Percentiles rank a stretch among this genome's conserved stretches.
phyloP scores from a whole-genome alignment of 2,888 invertebrate genomes.

The Dryobotodes eremita region DNA sequence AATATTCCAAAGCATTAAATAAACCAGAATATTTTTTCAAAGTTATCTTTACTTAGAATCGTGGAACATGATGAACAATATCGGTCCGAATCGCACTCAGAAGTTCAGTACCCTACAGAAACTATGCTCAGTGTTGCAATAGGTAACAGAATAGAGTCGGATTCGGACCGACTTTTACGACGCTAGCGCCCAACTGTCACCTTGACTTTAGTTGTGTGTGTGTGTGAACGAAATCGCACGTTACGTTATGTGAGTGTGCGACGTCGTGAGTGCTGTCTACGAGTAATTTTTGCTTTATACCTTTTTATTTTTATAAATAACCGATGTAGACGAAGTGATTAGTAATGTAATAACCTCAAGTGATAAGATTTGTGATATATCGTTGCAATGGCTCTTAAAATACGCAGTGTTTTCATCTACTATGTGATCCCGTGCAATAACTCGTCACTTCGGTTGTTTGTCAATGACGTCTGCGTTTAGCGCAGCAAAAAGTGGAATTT shows the following conservation, averaged over 20 bases:
- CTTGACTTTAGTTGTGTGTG: slow-evolving; percentile 73
- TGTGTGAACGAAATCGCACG: slow-evolving; percentile 87
- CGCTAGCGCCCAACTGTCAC: slow-evolving; percentile 82
- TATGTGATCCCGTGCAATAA: slow-evolving; percentile 89
- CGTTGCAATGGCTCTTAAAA: slow-evolving; percentile 85
- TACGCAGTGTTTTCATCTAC: slow-evolving; percentile 87
- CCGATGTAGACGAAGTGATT: slow-evolving; percentile 85
- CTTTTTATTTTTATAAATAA: slow-evolving; percentile 90
- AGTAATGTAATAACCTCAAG: slow-evolving; percentile 86
- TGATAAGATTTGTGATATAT: slow-evolving; percentile 89
- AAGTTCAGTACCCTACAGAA: neutral
- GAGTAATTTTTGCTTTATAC: slow-evolving; percentile 89
- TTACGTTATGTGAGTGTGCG: slow-evolving; percentile 88
- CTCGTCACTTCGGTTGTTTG: slow-evolving; percentile 90
- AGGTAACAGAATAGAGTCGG: slow-evolving; percentile 40
- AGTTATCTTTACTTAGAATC: neutral
- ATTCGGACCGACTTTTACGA: slow-evolving; percentile 70
- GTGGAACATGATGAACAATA: neutral
- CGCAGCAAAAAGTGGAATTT: slow-evolving; percentile 90
- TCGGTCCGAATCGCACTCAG: slow-evolving; percentile 32
- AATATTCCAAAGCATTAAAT: neutral
- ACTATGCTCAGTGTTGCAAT: slow-evolving; percentile 63
- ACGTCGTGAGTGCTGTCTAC: slow-evolving; percentile 89
- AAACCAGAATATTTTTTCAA: too few relatives aligned
- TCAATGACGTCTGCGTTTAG: slow-evolving; percentile 91